Conservation (phyloP, 23 tunicate species). For the Halocynthia aurantium region DNA sequence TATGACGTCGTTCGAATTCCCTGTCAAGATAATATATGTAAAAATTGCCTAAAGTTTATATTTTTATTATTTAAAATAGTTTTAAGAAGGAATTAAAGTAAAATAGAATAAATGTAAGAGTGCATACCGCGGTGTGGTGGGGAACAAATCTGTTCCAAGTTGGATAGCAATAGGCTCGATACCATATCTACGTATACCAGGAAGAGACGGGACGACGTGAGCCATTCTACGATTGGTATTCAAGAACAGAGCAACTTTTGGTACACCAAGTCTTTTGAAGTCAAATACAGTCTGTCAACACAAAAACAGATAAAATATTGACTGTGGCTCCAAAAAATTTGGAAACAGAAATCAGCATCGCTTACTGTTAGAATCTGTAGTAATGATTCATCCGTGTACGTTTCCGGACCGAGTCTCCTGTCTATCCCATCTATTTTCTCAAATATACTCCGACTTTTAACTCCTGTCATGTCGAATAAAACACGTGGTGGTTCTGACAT, state of each 20-base stretch:
- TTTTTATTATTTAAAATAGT: background rate
- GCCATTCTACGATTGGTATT: slow-evolving; percentile 45
- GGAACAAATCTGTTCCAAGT: background rate
- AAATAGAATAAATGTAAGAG: background rate
- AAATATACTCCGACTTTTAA: background rate
- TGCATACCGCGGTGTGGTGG: background rate
- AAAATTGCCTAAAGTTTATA: background rate
- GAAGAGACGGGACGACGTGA: slow-evolving; percentile 17
- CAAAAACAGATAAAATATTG: background rate
- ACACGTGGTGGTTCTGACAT: slow-evolving; percentile 14
- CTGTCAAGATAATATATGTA: slow-evolving; percentile 4
- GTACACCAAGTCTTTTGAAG: slow-evolving; percentile 19
- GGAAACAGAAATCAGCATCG: background rate
- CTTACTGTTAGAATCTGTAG: slow-evolving; percentile 3
- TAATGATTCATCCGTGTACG: background rate
- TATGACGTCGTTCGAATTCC: slow-evolving; percentile 22
- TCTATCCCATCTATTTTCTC: background rate
- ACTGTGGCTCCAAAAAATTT: background rate
- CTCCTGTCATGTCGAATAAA: slow-evolving; percentile 13
- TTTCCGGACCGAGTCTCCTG: background rate
- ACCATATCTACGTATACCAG: slow-evolving; percentile 9
- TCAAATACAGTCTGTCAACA: slow-evolving; percentile 20
- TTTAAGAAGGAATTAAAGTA: background rate
- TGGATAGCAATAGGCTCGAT: slow-evolving; percentile 29
- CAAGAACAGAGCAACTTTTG: slow-evolving; percentile 31